Conservation (phyloP, 2,888 invertebrate species). For the Sepiola atlantica region DNA sequence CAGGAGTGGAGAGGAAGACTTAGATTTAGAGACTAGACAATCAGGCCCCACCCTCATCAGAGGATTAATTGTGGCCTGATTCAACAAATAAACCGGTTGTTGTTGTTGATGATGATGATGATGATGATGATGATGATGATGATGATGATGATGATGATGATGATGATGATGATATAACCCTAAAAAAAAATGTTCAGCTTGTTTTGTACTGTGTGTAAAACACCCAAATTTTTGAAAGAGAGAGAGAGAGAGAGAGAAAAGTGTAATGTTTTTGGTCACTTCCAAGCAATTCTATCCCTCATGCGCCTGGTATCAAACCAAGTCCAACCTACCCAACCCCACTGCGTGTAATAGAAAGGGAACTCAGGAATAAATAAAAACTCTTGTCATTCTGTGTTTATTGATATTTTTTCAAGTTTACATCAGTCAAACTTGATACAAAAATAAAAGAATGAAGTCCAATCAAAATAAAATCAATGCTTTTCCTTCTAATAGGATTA, state of each 20-base stretch:
- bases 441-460: neutral
- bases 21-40: too few relatives aligned
- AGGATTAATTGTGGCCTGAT: too few relatives aligned
- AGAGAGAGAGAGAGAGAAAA: too few relatives aligned
- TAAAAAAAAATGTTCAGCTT: neutral
- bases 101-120: too few relatives aligned
- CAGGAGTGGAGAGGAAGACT: too few relatives aligned
- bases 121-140: too few relatives aligned
- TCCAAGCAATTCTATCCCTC: neutral
- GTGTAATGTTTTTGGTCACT: neutral
- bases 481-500: neutral
- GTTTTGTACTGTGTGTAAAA: neutral
- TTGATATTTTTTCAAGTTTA: neutral
- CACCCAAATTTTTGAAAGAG: neutral
- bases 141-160: too few relatives aligned
- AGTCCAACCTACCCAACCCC: neutral
- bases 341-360: neutral
- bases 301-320: neutral
- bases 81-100: too few relatives aligned
- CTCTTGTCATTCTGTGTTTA: neutral
- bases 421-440: neutral
- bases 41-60: too few relatives aligned
- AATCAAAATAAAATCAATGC: neutral
- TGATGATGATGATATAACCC: too few relatives aligned
- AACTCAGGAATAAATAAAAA: neutral